A percentile compares a stretch with the other conserved stretches of the same genome.
Conservation (phyloP, 2,888 invertebrate genomes). For the Amphipyra berbera region DNA sequence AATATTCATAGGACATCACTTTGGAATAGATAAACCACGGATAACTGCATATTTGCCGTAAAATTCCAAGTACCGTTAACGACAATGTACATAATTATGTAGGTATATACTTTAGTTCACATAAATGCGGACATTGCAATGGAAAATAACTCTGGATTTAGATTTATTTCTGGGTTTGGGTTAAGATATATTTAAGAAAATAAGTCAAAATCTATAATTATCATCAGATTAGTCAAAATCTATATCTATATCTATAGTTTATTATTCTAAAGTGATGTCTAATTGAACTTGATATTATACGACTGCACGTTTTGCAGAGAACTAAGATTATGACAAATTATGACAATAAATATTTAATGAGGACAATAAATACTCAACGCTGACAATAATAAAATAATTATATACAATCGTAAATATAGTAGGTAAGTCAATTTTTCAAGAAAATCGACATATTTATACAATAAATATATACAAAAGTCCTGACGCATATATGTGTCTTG, state of each 20-base stretch:
- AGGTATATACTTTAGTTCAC: too few species aligned
- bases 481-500: slow-evolving; percentile 46
- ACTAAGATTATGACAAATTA: slow-evolving; percentile 29
- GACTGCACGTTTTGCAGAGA: slow-evolving; percentile 48
- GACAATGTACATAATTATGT: too few species aligned
- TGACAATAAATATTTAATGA: slow-evolving; percentile 54
- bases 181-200: too few species aligned
- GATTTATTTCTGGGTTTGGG: too few species aligned
- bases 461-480: slow-evolving; percentile 44
- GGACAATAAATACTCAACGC: slow-evolving; percentile 56
- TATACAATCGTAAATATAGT: slow-evolving; percentile 52
- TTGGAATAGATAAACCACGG: slow-evolving; percentile 15
- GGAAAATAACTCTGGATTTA: too few species aligned
- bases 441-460: slow-evolving; percentile 42
- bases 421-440: slow-evolving; percentile 59
- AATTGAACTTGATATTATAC: slow-evolving; percentile 21
- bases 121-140: too few species aligned
- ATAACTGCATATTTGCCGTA: too few species aligned
- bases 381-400: slow-evolving; percentile 47
- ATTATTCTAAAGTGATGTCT: slow-evolving; percentile 44
- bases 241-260: too few species aligned
- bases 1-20: slow-evolving; percentile 39
- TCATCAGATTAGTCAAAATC: too few species aligned
- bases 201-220: too few species aligned
- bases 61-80: too few species aligned